Evolutionary conservation across 2,113 vertebrate species (phyloP).

Genomic region (Pelodiscus sinensis): DNA sequence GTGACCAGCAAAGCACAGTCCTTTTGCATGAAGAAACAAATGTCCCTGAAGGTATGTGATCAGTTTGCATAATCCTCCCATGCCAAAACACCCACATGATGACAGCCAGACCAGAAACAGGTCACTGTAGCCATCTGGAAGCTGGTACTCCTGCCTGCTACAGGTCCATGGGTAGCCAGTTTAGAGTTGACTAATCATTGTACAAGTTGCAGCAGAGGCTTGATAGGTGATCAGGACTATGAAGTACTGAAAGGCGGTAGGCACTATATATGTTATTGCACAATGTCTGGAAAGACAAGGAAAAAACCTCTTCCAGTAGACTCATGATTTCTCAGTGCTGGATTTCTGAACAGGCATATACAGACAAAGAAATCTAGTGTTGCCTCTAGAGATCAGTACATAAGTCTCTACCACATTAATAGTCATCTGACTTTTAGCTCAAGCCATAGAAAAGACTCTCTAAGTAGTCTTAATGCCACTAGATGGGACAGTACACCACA

Average conservation of each 20-base stretch:
- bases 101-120: neutral
- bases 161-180: neutral
- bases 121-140: neutral
- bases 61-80: neutral
- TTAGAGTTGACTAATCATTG: neutral
- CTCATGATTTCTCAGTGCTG: neutral
- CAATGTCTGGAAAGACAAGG: neutral
- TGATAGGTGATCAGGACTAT: neutral
- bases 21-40: neutral
- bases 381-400: too few relatives aligned
- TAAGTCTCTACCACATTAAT: too few relatives aligned
- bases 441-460: too few relatives aligned
- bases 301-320: neutral
- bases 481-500: too few relatives aligned
- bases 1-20: neutral
- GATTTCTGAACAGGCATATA: neutral
- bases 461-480: too few relatives aligned
- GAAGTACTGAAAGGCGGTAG: neutral
- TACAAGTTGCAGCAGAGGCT: neutral
- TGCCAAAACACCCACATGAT: neutral
- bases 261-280: neutral
- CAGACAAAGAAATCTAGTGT: neutral
- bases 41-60: neutral
- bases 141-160: neutral
- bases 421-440: too few relatives aligned